Base-by-base conservation (phyloP, 2,113 vertebrate species). In the Brienomyrus longianalis region DNA sequence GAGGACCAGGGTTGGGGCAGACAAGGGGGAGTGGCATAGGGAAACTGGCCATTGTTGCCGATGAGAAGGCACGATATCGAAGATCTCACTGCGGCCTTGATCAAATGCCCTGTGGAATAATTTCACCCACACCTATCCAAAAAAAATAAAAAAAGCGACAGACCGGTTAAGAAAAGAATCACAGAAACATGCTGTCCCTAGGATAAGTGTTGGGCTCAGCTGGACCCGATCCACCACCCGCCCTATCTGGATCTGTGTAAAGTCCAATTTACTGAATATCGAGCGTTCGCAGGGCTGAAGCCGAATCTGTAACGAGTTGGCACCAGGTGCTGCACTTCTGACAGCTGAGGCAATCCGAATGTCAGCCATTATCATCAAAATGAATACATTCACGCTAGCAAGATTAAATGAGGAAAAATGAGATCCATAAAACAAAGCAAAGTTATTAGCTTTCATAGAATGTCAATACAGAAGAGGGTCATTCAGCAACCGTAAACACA, bases 101-200 rank as follows among this genome's bases (percentile, higher is more conserved):
- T 43, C 35, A 19, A 17, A 39, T 39, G 31, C 31, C 70, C 10
- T 77, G 15, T 8, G 4, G 13, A 11, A 35, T 17, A 15, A 39
- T 39, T 39, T 19, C 35, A 43, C 35, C 35, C 35, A 7, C 17
- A 43, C 31, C 74, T 43, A 19, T 21, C 7, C 74, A 15, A 31
- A 0, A n/a, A 85, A 51, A 50, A 19, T 5, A 31, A 0, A n/a
- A 85, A 50, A 50, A 80, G 74, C 2, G 74, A 80, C 35, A 80
- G 35, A 6, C 74, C 6, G 74, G 13, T 45, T 8, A 45, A 45
- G 77, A n/a, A 23, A 23, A n/a, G 83, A 88, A 88, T 83, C 70
- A 77, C 90, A 88, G 84, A 52, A 83, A 88, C 90, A 59, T 90
- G 90, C 90, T 88, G 90, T 89, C 88, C 92, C 90, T 92, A 90